phyloP scores from a whole-genome alignment of 2,113 vertebrate genomes.

The Psammodynastes pulverulentus region DNA sequence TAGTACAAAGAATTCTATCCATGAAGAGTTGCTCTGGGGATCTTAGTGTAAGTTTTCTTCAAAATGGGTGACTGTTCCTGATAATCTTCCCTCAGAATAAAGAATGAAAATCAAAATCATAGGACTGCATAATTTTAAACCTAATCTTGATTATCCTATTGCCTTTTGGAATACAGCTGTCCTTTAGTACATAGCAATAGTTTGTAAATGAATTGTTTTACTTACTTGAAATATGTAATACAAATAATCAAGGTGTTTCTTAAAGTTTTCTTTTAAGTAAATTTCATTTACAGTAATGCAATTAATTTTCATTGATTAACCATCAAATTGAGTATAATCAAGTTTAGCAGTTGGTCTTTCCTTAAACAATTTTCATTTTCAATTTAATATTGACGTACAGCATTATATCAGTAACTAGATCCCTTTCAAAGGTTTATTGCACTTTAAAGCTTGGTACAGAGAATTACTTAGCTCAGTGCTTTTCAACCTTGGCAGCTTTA shows the following conservation, averaged over 20 bases:
- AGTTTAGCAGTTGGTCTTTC: not conserved
- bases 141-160: not conserved
- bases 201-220: slow-evolving; percentile 42
- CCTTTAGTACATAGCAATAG: slow-evolving; percentile 31
- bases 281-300: not conserved
- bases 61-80: not conserved
- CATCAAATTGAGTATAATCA: not conserved
- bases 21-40: fast-evolving
- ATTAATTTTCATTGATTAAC: not conserved
- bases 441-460: not conserved
- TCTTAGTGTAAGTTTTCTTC: not conserved
- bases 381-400: not conserved
- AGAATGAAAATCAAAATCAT: not conserved
- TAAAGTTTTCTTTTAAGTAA: not conserved
- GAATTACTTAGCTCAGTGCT: not conserved
- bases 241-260: slow-evolving; percentile 49
- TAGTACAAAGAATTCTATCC: fast-evolving
- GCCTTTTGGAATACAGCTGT: not conserved
- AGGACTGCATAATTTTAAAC: not conserved
- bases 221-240: slow-evolving; percentile 52
- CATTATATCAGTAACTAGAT: not conserved
- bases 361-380: not conserved
- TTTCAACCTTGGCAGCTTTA: not conserved
- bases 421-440: not conserved
- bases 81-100: not conserved